These are phyloP conservation scores for Ceratina japonica DNA, from an alignment of 1,140 invertebrate genomes.

Conservation along the genomic window DNA sequence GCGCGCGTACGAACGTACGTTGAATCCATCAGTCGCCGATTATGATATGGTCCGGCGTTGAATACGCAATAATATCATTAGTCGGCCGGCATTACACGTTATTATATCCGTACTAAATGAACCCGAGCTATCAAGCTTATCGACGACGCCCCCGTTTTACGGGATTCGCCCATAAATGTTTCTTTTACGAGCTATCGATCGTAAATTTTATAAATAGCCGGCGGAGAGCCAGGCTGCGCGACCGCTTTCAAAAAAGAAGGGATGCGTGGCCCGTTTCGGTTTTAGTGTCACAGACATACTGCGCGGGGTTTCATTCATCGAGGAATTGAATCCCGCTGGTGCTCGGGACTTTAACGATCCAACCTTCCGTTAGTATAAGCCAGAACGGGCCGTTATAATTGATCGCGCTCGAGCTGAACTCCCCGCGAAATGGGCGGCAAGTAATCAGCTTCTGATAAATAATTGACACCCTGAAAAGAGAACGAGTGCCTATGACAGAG, in stretches of 20 bases:
- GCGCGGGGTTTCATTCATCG: too few relatives aligned
- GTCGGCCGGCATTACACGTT: neutral
- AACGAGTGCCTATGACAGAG: neutral
- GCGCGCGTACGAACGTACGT: slow-evolving; percentile 7
- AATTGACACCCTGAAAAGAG: neutral
- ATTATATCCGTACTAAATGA: slow-evolving; percentile 18
- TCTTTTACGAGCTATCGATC: slow-evolving; percentile 29
- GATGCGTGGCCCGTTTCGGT: too few relatives aligned
- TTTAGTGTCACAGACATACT: too few relatives aligned
- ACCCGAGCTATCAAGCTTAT: slow-evolving; percentile 1
- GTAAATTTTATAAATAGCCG: slow-evolving; percentile 34
- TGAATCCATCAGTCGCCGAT: slow-evolving; percentile 1
- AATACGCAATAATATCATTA: slow-evolving; percentile 46
- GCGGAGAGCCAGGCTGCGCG: too few relatives aligned
- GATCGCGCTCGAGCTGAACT: neutral
- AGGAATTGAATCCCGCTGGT: neutral
- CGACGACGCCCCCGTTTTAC: neutral
- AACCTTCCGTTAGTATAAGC: neutral
- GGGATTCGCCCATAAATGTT: neutral
- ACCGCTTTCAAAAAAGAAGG: too few relatives aligned
- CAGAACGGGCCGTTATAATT: neutral
- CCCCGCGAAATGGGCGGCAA: neutral
- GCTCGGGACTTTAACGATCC: slow-evolving; percentile 2
- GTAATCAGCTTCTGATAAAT: slow-evolving; percentile 38
- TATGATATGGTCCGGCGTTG: slow-evolving; percentile 1